Base-by-base conservation (phyloP, 2,888 invertebrate species). In the Amblyteles armatorius region DNA sequence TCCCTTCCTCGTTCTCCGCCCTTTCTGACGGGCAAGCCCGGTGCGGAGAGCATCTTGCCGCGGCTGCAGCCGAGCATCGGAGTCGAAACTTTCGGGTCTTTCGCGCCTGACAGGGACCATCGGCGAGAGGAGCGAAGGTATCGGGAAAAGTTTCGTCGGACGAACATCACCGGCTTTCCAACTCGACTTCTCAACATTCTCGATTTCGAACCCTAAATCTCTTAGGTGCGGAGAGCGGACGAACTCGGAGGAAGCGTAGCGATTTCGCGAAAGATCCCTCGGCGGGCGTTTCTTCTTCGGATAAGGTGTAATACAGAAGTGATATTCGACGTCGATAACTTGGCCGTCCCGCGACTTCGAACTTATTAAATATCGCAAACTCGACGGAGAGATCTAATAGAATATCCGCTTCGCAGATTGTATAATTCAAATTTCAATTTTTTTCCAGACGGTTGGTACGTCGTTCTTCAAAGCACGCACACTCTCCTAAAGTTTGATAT, bases 111-210 rank as follows among this genome's bases (percentile, higher is more conserved):
- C 63, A 63, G 63, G 2, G 44, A 48, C 44, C 44, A 48, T 48
- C 44, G 33, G 63, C 2, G 16, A 6, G 22, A 22, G 5, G 63
- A 36, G 65, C 11, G 67, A 73, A 71, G 71, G 33, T 71, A 71
- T 78, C 72, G 72, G 78, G 22, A 55, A 60, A 82, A 82, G 67
- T 82, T 82, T 73, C 55, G 40, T 55, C 67, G 71, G 22, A 55
- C 57, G 67, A 63, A 63, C 63, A 29, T 63, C 63, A 33, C 2
- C 63, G 63, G 63, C 7, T 63, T 63, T 63, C 68, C 29, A 50
- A 19, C 57, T 72, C 71, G 55, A 52, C 67, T 73, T 68, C 50
- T 73, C 65, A 52, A 29, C 44, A 16, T 63, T 33, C 63, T 63
- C 63, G 63, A 63, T 33, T 26, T 67, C 40, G 26, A 40, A 40